phyloP scores from a whole-genome alignment of 2,113 vertebrate species.

The Desmodus rotundus region DNA sequence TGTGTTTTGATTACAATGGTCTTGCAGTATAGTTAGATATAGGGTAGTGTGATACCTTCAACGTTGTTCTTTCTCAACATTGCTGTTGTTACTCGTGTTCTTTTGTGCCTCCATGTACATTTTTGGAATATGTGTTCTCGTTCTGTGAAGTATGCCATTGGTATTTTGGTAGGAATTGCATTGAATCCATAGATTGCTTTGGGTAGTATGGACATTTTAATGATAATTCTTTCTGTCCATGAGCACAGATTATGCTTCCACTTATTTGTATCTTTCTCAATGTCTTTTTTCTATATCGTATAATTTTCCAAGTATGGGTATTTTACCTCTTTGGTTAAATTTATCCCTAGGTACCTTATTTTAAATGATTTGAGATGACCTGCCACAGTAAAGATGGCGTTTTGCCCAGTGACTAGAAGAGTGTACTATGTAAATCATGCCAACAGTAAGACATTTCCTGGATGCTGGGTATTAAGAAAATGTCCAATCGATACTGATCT shows the following conservation, averaged over 20 bases:
- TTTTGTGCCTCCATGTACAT: background rate
- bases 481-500: background rate
- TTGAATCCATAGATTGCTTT: background rate
- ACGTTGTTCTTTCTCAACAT: background rate
- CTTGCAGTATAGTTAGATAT: background rate
- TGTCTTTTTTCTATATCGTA: background rate
- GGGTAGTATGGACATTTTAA: background rate
- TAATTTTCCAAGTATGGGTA: background rate
- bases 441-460: background rate
- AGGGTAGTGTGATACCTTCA: background rate
- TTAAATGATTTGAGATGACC: background rate
- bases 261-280: background rate
- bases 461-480: background rate
- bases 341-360: background rate
- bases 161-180: background rate
- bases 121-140: background rate
- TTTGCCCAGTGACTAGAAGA: background rate
- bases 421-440: background rate
- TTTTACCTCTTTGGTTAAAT: background rate
- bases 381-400: background rate
- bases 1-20: background rate
- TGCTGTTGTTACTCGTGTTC: background rate
- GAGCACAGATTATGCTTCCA: background rate
- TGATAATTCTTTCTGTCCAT: background rate
- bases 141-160: background rate